phyloP scores from a whole-genome alignment of 2,113 vertebrate genomes.

The Hydrolagus affinis region DNA sequence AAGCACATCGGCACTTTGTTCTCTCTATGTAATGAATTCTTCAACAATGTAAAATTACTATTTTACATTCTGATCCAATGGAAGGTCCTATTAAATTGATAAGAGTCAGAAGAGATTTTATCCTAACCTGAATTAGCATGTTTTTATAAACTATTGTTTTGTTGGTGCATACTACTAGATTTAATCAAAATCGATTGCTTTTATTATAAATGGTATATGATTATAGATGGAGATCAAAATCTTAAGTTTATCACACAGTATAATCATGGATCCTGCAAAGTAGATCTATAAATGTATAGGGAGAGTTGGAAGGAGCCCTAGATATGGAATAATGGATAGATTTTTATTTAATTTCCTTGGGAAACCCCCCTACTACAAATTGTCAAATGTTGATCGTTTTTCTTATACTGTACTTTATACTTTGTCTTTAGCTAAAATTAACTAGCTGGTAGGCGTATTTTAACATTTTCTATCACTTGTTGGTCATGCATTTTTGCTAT shows the following conservation, averaged over 20 bases:
- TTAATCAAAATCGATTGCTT: not conserved
- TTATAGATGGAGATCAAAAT: not conserved
- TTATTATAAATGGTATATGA: not conserved
- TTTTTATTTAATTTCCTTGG: not conserved
- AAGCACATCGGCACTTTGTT: not conserved
- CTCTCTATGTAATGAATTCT: not conserved
- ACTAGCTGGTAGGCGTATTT: slow-evolving; percentile 2
- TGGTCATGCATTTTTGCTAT: not conserved
- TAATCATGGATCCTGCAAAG: not conserved
- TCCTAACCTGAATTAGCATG: not conserved
- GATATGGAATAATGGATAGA: not conserved
- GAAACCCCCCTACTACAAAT: too few species aligned
- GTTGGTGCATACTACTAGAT: not conserved
- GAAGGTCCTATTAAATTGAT: not conserved
- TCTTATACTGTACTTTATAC: not conserved
- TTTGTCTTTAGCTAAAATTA: not conserved
- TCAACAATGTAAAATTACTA: too few species aligned
- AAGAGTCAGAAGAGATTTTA: not conserved
- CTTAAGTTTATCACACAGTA: not conserved
- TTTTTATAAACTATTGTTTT: not conserved
- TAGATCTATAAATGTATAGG: not conserved
- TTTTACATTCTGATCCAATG: not conserved
- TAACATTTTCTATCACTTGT: not conserved
- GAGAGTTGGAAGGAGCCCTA: not conserved
- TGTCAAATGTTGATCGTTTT: not conserved